Base-by-base conservation (phyloP, 2,888 invertebrate genomes). In the Raillietiella orientalis region DNA sequence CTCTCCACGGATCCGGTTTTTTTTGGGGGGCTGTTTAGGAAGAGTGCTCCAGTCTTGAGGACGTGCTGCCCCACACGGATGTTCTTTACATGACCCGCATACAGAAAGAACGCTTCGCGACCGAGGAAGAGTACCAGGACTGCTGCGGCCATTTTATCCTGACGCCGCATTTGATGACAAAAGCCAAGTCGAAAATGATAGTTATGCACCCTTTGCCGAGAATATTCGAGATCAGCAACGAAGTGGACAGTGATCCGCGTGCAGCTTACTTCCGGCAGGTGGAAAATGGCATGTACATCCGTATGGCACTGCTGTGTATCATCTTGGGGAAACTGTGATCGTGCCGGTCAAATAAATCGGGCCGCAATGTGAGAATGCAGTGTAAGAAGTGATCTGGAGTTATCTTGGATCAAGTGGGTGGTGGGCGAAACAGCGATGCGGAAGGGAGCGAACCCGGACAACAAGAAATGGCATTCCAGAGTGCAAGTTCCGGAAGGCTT, bases 241-340 rank as follows among this genome's bases (percentile, higher is more conserved):
- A 84, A 36, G 74, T 96, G 38, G 96, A 99, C 50, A 65, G 65
- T 0, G 96, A 99, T 50, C 79, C 84, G 0, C 56, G 96, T 25
- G 93, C 96, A 0, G 93, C 90, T 0, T 96, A 96, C 50, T 96
- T 99, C 58, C 58, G 93, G 12, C 96, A 96, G 50, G 87, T 84
- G 0, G 84, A 90, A 45, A 74, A 77, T 42, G 96, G 96, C 33
- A 74, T 96, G 67, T 96, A 77, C 42, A 77, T 96, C 11, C 60
- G 96, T 26, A 99, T 99, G 96, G 90, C 96, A 0, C 52, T 99
- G 2, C 52, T 99, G 11, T 67, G 84, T 2, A 71, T 79, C 62
- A 67, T 87, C 3, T 56, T 82, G 9, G 77, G 75, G 23, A 41
- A 38, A 25, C 37, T 35, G 28, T 41, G 28, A 29, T n/a, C n/a